Percentiles rank a stretch among this genome's conserved stretches.
phyloP scores from a whole-genome alignment of 2,888 invertebrate genomes.

The Epicampocera succincta region DNA sequence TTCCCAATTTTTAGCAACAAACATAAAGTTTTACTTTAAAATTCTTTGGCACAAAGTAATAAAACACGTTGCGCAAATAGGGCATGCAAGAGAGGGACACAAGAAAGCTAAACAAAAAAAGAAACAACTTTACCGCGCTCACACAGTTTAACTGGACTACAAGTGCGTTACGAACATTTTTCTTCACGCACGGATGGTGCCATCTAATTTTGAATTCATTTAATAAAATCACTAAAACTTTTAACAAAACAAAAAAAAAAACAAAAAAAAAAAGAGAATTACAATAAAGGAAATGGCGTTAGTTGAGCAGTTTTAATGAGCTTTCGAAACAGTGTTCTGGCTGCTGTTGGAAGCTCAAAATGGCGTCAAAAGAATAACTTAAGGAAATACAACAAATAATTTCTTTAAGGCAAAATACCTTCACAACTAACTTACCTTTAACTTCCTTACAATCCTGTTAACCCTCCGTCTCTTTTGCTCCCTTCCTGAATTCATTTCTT shows the following conservation, averaged over 20 bases:
- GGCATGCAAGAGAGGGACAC: not conserved
- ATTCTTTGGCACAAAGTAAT: slow-evolving; percentile 51
- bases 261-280: not conserved
- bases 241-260: not conserved
- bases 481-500: not conserved
- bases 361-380: slow-evolving; percentile 45
- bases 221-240: slow-evolving; percentile 69
- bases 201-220: slow-evolving; percentile 82
- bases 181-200: slow-evolving; percentile 82
- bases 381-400: slow-evolving; percentile 49
- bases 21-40: slow-evolving; percentile 65
- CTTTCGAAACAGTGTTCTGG: not conserved
- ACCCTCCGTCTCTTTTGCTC: not conserved
- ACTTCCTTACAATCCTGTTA: not conserved
- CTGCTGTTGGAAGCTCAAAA: slow-evolving; percentile 40
- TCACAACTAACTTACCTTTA: slow-evolving; percentile 40
- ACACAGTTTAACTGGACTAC: slow-evolving; percentile 51
- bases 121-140: slow-evolving; percentile 58
- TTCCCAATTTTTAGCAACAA: slow-evolving; percentile 64
- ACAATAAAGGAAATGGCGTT: slow-evolving; percentile 57
- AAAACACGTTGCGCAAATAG: slow-evolving; percentile 1
- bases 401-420: slow-evolving; percentile 48
- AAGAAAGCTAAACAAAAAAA: slow-evolving; percentile 56
- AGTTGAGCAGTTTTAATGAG: slow-evolving; percentile 59
- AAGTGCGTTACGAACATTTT: slow-evolving; percentile 74